These are phyloP conservation scores for Orbicella faveolata DNA, from an alignment of 64 coral and sea anemone genomes.

Conservation along the genomic window DNA sequence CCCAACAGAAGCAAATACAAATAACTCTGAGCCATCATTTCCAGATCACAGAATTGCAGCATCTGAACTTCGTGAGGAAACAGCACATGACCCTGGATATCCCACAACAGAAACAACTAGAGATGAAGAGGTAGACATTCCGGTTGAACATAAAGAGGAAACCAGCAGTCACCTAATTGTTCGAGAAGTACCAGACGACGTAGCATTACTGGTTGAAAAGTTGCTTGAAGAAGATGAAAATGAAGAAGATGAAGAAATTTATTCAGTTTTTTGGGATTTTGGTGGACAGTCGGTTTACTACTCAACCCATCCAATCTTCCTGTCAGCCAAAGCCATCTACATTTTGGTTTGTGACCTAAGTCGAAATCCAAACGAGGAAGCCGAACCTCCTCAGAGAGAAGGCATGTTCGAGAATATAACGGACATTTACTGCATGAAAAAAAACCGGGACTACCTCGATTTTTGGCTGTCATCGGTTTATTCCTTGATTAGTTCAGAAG, in stretches of 20 bases:
- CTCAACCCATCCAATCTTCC: not conserved
- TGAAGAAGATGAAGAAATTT: not conserved
- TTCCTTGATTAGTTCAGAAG: not conserved
- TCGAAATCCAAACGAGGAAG: not conserved
- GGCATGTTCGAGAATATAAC: not conserved
- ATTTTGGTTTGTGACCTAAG: not conserved
- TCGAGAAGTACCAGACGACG: not conserved
- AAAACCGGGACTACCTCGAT: not conserved
- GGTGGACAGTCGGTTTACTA: not conserved
- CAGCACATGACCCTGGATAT: too few species aligned
- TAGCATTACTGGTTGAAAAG: not conserved
- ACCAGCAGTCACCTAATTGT: not conserved
- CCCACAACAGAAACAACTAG: too few species aligned
- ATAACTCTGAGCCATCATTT: too few species aligned
- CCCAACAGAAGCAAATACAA: too few species aligned
- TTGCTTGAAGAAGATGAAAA: not conserved
- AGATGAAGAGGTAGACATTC: too few species aligned
- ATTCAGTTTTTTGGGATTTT: constrained; percentile 9
- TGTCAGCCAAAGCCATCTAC: constrained; percentile 4
- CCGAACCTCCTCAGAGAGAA: not conserved
- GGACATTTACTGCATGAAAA: not conserved
- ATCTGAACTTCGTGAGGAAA: too few species aligned
- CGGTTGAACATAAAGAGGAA: too few species aligned
- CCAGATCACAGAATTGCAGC: too few species aligned
- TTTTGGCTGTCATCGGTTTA: not conserved